A percentile compares a stretch with the other conserved stretches of the same genome.
phyloP scores from a whole-genome alignment of 1,140 invertebrate genomes.

The Coptotermes formosanus region DNA sequence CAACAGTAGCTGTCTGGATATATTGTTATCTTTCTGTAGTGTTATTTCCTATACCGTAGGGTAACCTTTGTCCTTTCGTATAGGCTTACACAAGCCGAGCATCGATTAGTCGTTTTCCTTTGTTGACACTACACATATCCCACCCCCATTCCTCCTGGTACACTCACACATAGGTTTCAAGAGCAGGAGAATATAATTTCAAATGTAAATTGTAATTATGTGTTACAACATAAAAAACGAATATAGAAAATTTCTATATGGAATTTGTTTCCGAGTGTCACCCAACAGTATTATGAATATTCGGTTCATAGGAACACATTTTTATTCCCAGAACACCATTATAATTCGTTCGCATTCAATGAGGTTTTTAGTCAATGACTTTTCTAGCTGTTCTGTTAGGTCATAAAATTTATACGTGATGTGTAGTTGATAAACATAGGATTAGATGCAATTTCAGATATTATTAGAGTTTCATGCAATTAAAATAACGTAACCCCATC shows the following conservation, averaged over 20 bases:
- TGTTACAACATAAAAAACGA: not conserved
- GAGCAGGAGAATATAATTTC: not conserved
- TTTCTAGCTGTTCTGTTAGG: not conserved
- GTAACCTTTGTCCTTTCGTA: not conserved
- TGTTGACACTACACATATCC: slow-evolving; percentile 11
- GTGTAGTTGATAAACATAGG: not conserved
- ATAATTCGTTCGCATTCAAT: not conserved
- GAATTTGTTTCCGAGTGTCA: not conserved
- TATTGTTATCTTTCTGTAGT: not conserved
- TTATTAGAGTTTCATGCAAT: no score
- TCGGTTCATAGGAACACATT: not conserved
- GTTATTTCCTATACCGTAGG: not conserved
- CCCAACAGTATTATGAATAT: not conserved
- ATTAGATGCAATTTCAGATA: not conserved
- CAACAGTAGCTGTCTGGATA: not conserved
- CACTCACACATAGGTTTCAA: not conserved
- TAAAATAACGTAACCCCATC: no score
- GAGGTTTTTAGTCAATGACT: not conserved
- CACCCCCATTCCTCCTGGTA: not conserved
- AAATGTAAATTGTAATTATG: not conserved
- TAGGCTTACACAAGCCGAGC: not conserved
- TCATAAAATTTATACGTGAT: not conserved
- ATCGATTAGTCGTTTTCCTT: not conserved
- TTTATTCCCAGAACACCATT: not conserved
- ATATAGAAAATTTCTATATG: not conserved